These are phyloP conservation scores for Coranthus polyacanthus DNA, from an alignment of 2,797 vertebrate genomes.

Conservation along the genomic window DNA sequence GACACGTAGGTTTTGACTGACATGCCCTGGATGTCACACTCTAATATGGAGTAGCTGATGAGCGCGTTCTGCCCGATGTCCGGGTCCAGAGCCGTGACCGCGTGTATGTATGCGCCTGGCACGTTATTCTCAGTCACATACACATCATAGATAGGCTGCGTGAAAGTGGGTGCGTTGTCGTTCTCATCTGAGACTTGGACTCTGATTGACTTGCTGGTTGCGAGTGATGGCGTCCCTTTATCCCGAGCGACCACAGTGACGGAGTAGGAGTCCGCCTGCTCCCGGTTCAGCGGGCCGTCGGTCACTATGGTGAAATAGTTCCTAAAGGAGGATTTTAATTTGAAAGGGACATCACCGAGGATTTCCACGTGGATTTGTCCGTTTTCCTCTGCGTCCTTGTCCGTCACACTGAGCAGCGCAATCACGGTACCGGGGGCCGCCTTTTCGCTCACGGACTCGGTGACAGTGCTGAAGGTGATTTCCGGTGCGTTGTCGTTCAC, in stretches of 20 bases:
- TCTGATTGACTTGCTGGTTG: constrained; percentile 93
- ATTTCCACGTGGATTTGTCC: constrained; percentile 95
- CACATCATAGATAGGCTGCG: constrained; percentile 92
- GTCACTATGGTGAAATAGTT: constrained; percentile 97
- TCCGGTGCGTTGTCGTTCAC: constrained; percentile 96
- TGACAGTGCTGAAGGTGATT: constrained; percentile 97
- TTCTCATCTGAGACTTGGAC: constrained; percentile 96
- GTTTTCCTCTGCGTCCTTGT: constrained; percentile 94
- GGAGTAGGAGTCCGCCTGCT: constrained; percentile 92
- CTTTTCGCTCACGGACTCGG: constrained; percentile 94
- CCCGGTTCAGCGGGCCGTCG: constrained; percentile 92
- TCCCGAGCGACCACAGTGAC: constrained; percentile 94
- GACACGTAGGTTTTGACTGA: constrained; percentile 98
- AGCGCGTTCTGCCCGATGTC: constrained; percentile 92
- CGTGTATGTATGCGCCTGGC: constrained; percentile 96
- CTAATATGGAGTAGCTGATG: constrained; percentile 93
- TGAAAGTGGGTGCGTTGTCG: constrained; percentile 95
- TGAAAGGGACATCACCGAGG: constrained; percentile 94
- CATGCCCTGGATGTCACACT: constrained; percentile 98
- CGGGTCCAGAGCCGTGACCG: constrained; percentile 93
- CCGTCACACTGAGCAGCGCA: constrained; percentile 94
- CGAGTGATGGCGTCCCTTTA: constrained; percentile 89
- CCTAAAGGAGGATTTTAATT: constrained; percentile 93
- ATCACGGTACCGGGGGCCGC: constrained; percentile 95
- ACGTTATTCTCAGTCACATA: constrained; percentile 98